Evolutionary conservation across 2,797 vertebrate genomes (phyloP).

Genomic region (Argyrosomus regius): DNA sequence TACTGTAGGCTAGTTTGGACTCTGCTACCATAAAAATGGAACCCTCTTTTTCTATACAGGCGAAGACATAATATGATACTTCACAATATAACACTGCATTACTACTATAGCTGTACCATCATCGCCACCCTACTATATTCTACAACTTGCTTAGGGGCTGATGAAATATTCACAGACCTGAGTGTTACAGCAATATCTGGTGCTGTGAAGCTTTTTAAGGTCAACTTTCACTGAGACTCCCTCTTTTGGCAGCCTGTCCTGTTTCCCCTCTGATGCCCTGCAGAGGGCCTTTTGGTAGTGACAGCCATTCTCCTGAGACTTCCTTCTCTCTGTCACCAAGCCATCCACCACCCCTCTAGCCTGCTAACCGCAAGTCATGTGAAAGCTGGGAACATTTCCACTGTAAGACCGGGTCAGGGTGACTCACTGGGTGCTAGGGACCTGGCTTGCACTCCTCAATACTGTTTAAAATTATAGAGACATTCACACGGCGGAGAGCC

Average conservation of each 20-base stretch:
- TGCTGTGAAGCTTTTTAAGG: constrained; percentile 73
- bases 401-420: constrained; percentile 53
- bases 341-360: constrained; percentile 50
- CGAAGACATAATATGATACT: constrained; percentile 23
- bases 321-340: constrained; percentile 54
- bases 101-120: constrained; percentile 38
- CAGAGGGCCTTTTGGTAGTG: constrained; percentile 63
- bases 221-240: constrained; percentile 64
- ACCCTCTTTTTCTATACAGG: constrained; percentile 32
- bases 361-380: constrained; percentile 60
- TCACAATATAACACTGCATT: constrained; percentile 22
- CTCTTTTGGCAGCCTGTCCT: constrained; percentile 52
- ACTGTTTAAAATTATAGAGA: constrained; percentile 75
- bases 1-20: constrained; percentile 47
- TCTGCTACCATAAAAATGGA: constrained; percentile 26
- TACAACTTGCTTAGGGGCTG: constrained; percentile 60
- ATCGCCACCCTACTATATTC: constrained; percentile 39
- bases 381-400: constrained; percentile 61
- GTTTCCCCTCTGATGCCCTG: constrained; percentile 60
- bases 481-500: constrained; percentile 61
- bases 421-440: constrained; percentile 68
- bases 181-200: constrained; percentile 70
- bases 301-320: constrained; percentile 64
- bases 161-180: constrained; percentile 74
- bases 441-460: constrained; percentile 47